Base-by-base conservation (phyloP, 2,797 vertebrate genomes). In the Okamejei kenojei region DNA sequence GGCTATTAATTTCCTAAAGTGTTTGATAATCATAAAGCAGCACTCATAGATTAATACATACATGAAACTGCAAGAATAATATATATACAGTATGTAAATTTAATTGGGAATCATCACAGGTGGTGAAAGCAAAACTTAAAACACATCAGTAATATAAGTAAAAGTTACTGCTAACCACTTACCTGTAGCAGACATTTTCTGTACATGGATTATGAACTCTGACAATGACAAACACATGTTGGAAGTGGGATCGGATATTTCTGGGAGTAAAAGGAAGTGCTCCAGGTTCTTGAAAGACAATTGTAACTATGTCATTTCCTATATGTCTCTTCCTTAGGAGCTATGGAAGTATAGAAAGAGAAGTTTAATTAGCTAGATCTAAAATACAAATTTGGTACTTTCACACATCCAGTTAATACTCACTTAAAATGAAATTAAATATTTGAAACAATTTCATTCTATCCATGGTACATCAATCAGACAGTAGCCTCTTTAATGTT, bases 211-310 rank as follows among this genome's bases (percentile, higher is more conserved):
- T 98, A 95, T 99, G 98, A 94, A 98, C 99, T 96, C 97, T 98
- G 96, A 99, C 98, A 93, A 99, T 99, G 96, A 99, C 98, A 95
- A 99, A 99, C 93, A 99, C 98, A 93, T 99, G 99, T 93, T 99
- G 99, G 94, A 99, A 99, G 96, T 99, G 99, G 61, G 98, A 99
- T 94, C 98, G 98, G 96, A 99, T 98, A 96, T 97, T 97, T 96
- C 98, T 99, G 61, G 99, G 98, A 93, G 98, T 99, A 94, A 99
- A 99, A 94, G 99, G 98, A 95, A 99, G 97, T 80, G 99, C 98
- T 94, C 99, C 99, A 0, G 99, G 98, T 95, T 99, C 99, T 97
- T 99, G 99, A 96, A 99, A 99, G 94, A 99, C 97, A 95, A 99
- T 98, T 95, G 99, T 99, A 96, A 99, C 98, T 93, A 99, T 99